These are phyloP conservation scores for Torymus tubicola DNA, from an alignment of 2,888 invertebrate species.

Conservation along the genomic window DNA sequence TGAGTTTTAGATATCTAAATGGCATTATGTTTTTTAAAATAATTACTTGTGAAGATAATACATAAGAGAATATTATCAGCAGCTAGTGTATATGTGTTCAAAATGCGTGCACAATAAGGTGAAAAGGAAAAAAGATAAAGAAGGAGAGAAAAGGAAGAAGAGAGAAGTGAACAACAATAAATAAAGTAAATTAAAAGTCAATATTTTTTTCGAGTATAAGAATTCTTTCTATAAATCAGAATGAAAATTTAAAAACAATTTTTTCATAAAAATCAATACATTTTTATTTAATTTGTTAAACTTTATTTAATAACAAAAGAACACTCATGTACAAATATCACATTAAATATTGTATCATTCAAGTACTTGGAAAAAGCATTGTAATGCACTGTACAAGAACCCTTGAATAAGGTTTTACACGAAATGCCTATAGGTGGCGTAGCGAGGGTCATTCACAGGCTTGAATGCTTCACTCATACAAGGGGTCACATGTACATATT, in stretches of 20 bases:
- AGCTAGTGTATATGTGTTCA: background rate
- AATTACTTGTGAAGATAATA: background rate
- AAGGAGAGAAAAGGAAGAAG: background rate
- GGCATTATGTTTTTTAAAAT: conserved; percentile 17
- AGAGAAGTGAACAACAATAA: background rate
- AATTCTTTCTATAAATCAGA: no score
- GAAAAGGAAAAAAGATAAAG: no score
- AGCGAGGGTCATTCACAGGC: conserved; percentile 10
- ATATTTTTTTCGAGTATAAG: no score
- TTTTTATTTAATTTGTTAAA: no score
- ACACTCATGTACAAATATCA: no score
- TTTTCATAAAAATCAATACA: no score
- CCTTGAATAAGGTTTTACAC: conserved; percentile 1
- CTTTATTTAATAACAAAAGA: no score
- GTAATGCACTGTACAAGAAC: background rate
- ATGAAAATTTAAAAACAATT: no score
- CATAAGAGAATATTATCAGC: conserved; percentile 10
- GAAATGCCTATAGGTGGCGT: conserved; percentile 51
- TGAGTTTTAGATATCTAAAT: conserved; percentile 28
- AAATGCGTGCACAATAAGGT: conserved; percentile 14
- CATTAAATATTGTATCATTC: no score
- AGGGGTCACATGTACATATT: no score
- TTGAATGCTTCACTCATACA: background rate
- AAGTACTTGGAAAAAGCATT: no score
- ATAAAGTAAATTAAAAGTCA: background rate